phyloP scores from a whole-genome alignment of 2,113 vertebrate genomes.

The Hyaena hyaena region DNA sequence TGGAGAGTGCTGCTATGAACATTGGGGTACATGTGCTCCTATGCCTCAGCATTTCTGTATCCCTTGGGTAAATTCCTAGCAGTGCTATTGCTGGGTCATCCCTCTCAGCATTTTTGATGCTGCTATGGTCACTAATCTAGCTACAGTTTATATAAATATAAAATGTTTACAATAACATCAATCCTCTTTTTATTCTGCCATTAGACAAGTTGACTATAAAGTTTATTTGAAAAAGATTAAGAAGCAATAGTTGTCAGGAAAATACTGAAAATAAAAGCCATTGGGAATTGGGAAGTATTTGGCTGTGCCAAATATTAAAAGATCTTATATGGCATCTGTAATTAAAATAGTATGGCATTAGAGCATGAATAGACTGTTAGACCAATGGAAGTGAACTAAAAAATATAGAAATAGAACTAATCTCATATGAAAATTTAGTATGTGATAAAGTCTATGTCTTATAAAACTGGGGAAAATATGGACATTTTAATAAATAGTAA shows the following conservation, averaged over 20 bases:
- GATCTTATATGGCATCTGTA: background rate
- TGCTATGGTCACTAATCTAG: background rate
- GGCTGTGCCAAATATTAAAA: background rate
- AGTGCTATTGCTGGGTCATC: too few relatives aligned
- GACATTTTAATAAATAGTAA: background rate
- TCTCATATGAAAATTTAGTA: background rate
- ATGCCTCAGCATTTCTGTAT: too few relatives aligned
- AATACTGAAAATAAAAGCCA: background rate
- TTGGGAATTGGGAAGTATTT: background rate
- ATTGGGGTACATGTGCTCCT: too few relatives aligned
- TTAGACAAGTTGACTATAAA: background rate
- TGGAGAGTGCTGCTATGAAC: too few relatives aligned
- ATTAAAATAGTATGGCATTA: background rate
- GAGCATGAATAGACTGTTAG: background rate
- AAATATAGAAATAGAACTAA: constrained; percentile 20
- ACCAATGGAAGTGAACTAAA: background rate
- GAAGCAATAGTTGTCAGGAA: background rate
- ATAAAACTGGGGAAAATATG: background rate
- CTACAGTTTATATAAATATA: background rate
- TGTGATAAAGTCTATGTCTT: background rate
- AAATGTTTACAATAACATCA: background rate
- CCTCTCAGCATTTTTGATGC: background rate
- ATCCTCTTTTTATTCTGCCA: background rate
- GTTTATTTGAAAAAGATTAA: background rate
- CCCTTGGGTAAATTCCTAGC: too few relatives aligned